Evolutionary conservation across 1,140 invertebrate genomes (phyloP), one percentile per base, ranked within the genome.

Genomic region (Eurosta solidaginis): DNA sequence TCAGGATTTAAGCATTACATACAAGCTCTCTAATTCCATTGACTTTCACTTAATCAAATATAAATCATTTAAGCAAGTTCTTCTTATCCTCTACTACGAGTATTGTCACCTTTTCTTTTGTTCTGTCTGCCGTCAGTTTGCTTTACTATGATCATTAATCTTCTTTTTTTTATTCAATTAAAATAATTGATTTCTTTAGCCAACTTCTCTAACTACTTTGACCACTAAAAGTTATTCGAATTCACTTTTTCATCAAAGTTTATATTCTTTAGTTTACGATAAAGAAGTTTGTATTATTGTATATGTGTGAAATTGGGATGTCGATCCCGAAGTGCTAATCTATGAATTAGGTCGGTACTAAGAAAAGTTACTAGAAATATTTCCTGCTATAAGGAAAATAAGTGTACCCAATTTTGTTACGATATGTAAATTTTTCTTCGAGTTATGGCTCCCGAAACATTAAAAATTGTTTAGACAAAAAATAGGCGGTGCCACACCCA

Each of bases 141-240:
- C 29, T 17, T 68, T 40, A 3, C 33, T 20, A 42, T 9, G 10
- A 68, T 5, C 14, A 68, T 68, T 68, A 40, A 68, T 68, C 59
- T 68, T 40, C 17, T 68, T 68, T 68, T 14, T n/a, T 40, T 20
- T 5, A 7, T 33, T 68, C 59, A 68, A 36, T 68, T 68, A 68
- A 40, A 40, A 68, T 68, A 68, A 68, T 68, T 40, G 33, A 68
- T 68, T 68, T 68, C 22, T 42, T 40, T 68, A 59, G 29, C 27
- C 33, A 20, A 40, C 17, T 6, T 6, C n/a, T n/a, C 10, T 68
- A 33, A 9, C 33, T 40, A 36, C 33, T 68, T 68, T 68, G 36
- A 9, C 17, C 29, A 40, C n/a, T 22, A 20, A 40, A 68, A 68
- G 17, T 40, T 40, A 17, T 14, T 40, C 27, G 36, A 33, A 29